A percentile compares a stretch with the other conserved stretches of the same genome.
Conservation (phyloP, 2,797 vertebrate species). For the Podarcis lilfordi region DNA sequence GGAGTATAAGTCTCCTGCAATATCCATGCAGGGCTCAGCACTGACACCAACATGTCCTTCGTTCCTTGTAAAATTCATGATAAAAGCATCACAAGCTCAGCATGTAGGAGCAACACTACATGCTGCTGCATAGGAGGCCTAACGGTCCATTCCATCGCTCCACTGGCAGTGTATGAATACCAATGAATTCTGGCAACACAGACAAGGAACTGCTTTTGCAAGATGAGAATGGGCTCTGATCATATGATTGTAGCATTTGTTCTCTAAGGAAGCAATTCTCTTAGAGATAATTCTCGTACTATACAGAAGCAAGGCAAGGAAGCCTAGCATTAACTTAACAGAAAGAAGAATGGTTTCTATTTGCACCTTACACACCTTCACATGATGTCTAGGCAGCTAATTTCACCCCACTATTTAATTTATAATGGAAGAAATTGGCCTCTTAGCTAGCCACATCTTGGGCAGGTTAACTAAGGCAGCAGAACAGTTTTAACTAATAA, state of each 20-base stretch:
- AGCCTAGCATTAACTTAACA: conserved; percentile 23
- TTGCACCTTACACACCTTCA: conserved; percentile 57
- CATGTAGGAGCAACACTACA: conserved; percentile 51
- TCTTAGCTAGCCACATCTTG: conserved; percentile 42
- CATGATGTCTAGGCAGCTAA: conserved; percentile 17
- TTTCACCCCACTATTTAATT: conserved; percentile 24
- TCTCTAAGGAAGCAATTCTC: conserved; percentile 29
- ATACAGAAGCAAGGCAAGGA: conserved; percentile 22
- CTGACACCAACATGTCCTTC: conserved; percentile 35
- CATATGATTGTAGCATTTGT: conserved; percentile 33
- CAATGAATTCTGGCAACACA: conserved; percentile 50
- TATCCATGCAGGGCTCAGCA: conserved; percentile 2
- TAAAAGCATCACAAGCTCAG: conserved; percentile 57
- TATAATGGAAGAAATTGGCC: conserved; percentile 34
- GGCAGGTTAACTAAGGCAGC: conserved; percentile 36
- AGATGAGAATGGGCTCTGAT: conserved; percentile 38
- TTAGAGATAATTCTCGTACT: conserved; percentile 25
- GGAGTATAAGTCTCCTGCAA: conserved; percentile 15
- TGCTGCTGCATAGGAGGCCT: conserved; percentile 32
- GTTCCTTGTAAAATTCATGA: conserved; percentile 51
- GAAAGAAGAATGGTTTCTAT: conserved; percentile 26
- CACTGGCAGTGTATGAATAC: conserved; percentile 50
- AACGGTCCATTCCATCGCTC: conserved; percentile 40
- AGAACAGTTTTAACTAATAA: conserved; percentile 29
- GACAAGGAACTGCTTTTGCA: conserved; percentile 42